Evolutionary conservation across 1,140 invertebrate species (phyloP).

Genomic region (Drosophila subpulchrella): DNA sequence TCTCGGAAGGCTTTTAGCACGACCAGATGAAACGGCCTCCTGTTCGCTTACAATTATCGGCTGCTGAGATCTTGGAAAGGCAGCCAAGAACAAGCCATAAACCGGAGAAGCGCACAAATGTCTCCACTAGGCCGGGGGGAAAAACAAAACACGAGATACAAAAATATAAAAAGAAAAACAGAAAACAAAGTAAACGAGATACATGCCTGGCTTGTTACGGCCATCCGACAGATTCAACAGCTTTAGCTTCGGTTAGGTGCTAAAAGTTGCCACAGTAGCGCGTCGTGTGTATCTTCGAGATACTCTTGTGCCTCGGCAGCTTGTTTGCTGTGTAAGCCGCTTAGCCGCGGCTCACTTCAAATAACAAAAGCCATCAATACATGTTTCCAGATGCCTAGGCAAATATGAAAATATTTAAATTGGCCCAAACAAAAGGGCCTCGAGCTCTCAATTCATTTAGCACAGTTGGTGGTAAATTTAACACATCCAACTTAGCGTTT

Average conservation of each 20-base stretch:
- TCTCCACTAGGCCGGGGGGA: constrained; percentile 32
- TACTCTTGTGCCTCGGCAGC: constrained; percentile 51
- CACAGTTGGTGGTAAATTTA: constrained; percentile 78
- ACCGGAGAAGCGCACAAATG: constrained; percentile 56
- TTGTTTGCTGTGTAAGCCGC: constrained; percentile 53
- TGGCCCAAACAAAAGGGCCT: constrained; percentile 48
- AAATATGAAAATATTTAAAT: constrained; percentile 69
- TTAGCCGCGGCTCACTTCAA: constrained; percentile 62
- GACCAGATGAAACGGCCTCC: constrained; percentile 41
- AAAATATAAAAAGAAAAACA: constrained; percentile 18
- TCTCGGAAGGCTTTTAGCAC: constrained; percentile 74
- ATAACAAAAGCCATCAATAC: constrained; percentile 52
- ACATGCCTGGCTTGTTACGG: constrained; percentile 66
- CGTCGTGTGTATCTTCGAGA: constrained; percentile 66
- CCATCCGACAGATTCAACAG: constrained; percentile 45
- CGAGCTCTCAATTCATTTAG: constrained; percentile 72
- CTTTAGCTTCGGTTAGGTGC: constrained; percentile 58
- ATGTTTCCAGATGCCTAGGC: constrained; percentile 56
- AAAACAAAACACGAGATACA: constrained; percentile 34
- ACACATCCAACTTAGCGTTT: constrained; percentile 38
- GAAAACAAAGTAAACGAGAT: constrained; percentile 39
- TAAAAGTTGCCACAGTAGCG: constrained; percentile 70
- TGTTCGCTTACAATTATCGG: constrained; percentile 54
- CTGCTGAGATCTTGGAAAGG: constrained; percentile 49
- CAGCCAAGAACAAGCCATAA: constrained; percentile 74